These are phyloP conservation scores for Rousettus leschenaultii DNA, from an alignment of 2,113 vertebrate genomes.

Conservation along the genomic window DNA sequence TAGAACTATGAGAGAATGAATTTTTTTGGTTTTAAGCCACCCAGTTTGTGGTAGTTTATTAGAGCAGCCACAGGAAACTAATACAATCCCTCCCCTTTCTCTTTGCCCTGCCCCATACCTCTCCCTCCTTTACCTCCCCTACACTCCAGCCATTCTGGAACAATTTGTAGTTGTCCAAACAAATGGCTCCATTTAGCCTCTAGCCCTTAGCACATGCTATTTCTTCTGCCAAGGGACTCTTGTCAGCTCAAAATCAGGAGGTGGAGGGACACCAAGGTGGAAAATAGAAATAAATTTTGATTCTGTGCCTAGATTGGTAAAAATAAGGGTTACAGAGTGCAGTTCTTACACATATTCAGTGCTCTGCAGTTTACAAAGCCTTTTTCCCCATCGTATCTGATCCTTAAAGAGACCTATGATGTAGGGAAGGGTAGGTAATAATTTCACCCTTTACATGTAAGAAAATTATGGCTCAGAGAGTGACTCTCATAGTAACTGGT, in stretches of 20 bases:
- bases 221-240: not conserved
- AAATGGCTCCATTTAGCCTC: not conserved
- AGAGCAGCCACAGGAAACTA: not conserved
- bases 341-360: not conserved
- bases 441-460: not conserved
- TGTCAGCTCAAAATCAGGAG: not conserved
- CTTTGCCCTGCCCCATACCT: not conserved
- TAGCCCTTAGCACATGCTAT: not conserved
- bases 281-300: not conserved
- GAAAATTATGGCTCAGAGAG: conserved; percentile 7
- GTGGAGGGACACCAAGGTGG: not conserved
- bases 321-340: not conserved
- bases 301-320: not conserved
- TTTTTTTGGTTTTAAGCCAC: not conserved
- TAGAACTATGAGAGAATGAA: not conserved
- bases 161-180: not conserved
- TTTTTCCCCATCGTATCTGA: not conserved
- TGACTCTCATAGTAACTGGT: not conserved
- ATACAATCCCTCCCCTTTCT: not conserved
- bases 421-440: not conserved
- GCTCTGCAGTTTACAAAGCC: not conserved
- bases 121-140: not conserved
- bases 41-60: not conserved
- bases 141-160: not conserved
- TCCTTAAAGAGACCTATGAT: not conserved